These are phyloP conservation scores for Hypocryptadius cinnamomeus DNA, from an alignment of 2,113 vertebrate genomes.

Conservation along the genomic window DNA sequence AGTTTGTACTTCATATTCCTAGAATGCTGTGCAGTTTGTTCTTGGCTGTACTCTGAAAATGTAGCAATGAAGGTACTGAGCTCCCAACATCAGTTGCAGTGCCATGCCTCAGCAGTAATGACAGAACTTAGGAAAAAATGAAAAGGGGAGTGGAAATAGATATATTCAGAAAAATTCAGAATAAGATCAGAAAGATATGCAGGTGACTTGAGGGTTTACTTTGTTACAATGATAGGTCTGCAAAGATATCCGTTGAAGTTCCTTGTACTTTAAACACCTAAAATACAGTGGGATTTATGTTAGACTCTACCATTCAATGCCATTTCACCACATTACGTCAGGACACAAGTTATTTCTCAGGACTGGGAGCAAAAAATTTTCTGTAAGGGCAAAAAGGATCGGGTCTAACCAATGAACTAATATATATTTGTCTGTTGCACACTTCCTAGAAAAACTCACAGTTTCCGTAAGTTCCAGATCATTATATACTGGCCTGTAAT, in stretches of 20 bases:
- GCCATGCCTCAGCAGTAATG: background rate
- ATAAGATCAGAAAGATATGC: background rate
- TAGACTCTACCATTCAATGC: background rate
- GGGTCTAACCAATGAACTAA: background rate
- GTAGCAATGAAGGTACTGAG: background rate
- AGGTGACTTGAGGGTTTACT: background rate
- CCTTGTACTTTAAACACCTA: background rate
- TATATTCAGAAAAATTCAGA: no score
- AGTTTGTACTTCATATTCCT: background rate
- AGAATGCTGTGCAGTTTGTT: background rate
- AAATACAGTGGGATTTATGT: background rate
- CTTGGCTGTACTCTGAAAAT: background rate
- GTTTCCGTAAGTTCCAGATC: background rate
- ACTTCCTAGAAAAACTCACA: background rate
- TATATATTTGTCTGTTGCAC: background rate
- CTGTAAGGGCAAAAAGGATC: background rate
- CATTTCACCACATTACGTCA: background rate
- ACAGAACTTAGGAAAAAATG: background rate
- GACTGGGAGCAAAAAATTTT: background rate
- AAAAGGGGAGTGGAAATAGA: background rate
- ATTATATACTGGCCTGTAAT: conserved; percentile 67
- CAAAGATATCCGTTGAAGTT: background rate
- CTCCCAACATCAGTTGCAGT: background rate
- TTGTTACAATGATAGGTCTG: background rate
- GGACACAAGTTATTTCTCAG: background rate